These are phyloP conservation scores for Diuraphis noxia DNA, from an alignment of 1,140 invertebrate genomes.

Conservation along the genomic window DNA sequence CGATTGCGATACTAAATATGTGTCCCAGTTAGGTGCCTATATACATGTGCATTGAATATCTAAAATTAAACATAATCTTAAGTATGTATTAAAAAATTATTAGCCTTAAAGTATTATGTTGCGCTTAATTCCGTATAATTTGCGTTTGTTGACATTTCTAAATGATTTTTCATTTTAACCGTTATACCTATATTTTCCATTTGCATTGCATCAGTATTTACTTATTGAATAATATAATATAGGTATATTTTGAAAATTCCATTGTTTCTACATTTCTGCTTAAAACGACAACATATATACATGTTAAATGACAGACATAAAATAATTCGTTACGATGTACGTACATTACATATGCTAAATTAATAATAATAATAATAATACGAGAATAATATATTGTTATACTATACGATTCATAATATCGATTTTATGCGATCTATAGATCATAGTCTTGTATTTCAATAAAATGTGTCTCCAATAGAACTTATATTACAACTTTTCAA, in stretches of 20 bases:
- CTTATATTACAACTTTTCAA: background rate
- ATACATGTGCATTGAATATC: background rate
- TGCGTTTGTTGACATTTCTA: background rate
- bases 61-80: conserved; percentile 14
- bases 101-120: background rate
- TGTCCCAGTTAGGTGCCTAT: too few relatives aligned
- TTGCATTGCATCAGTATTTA: background rate
- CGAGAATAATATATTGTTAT: background rate
- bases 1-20: background rate
- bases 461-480: background rate
- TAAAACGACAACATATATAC: background rate
- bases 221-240: background rate
- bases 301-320: background rate
- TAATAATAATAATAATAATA: background rate
- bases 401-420: background rate
- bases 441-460: background rate
- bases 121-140: background rate
- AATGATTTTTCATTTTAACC: background rate
- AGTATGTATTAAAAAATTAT: background rate
- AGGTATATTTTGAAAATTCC: background rate
- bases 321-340: background rate
- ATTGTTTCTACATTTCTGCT: background rate
- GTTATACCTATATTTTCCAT: background rate
- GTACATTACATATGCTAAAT: background rate
- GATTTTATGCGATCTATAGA: background rate